phyloP scores from a whole-genome alignment of 2,113 vertebrate species.

The Callocephalon fimbriatum region DNA sequence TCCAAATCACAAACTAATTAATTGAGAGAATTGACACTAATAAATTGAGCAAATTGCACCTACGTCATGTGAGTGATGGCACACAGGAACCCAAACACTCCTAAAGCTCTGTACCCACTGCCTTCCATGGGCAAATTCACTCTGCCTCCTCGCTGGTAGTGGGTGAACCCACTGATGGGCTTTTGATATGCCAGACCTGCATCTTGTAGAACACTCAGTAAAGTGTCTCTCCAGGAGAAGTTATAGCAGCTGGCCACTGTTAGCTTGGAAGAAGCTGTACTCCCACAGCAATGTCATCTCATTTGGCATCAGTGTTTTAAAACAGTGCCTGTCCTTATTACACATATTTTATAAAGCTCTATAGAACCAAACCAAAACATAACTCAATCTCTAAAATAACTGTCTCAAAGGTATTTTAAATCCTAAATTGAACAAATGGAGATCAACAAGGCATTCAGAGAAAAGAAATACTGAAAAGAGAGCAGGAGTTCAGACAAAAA shows the following conservation, averaged over 20 bases:
- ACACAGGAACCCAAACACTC: rapidly evolving
- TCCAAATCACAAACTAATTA: neutral
- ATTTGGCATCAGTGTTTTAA: neutral
- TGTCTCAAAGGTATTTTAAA: neutral
- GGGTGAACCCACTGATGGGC: rapidly evolving
- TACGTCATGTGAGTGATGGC: neutral
- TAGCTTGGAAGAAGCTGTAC: neutral
- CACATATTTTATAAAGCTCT: neutral
- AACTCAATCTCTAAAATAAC: neutral
- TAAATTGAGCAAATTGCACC: neutral
- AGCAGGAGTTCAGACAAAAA: neutral
- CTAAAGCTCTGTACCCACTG: rapidly evolving
- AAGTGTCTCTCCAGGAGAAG: neutral
- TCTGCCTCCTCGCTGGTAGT: neutral
- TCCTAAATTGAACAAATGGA: neutral
- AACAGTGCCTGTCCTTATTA: neutral
- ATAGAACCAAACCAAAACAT: neutral
- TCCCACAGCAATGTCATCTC: neutral
- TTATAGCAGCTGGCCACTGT: neutral
- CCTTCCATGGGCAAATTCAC: neutral
- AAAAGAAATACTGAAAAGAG: neutral
- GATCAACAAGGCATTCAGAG: neutral
- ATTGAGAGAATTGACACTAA: neutral
- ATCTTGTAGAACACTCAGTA: rapidly evolving
- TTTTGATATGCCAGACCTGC: neutral